These are phyloP conservation scores for Catonia carolina DNA, from an alignment of 2,888 invertebrate genomes.

Conservation along the genomic window DNA sequence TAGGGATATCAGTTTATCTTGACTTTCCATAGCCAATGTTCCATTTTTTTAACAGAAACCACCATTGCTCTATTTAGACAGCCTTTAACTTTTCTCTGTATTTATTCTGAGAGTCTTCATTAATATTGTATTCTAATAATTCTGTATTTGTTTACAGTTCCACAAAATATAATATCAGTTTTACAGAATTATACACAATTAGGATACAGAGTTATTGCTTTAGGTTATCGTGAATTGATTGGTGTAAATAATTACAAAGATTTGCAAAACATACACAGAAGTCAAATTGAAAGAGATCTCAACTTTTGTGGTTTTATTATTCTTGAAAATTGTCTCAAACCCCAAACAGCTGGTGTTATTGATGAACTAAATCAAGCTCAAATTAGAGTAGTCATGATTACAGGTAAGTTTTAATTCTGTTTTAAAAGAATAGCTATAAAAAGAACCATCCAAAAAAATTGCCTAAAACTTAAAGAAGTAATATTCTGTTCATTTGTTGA, in stretches of 20 bases:
- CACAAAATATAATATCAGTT: slow-evolving; percentile 55
- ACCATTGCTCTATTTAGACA: no score
- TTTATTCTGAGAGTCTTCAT: no score
- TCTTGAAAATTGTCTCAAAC: slow-evolving; percentile 54
- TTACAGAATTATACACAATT: slow-evolving; percentile 71
- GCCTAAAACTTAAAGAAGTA: background rate
- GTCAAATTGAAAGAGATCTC: slow-evolving; percentile 44
- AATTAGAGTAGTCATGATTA: slow-evolving; percentile 55
- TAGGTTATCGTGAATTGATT: slow-evolving; percentile 57
- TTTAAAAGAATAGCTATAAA: no score
- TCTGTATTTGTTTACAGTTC: slow-evolving; percentile 43
- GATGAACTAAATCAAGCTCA: slow-evolving; percentile 45
- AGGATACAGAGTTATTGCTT: slow-evolving; percentile 78
- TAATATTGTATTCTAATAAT: no score
- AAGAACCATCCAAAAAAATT: no score
- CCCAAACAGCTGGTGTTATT: slow-evolving; percentile 47
- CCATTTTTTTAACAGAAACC: no score
- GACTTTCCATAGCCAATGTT: no score
- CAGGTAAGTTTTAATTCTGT: slow-evolving; percentile 45
- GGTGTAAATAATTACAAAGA: slow-evolving; percentile 53
- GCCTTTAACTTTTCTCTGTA: no score
- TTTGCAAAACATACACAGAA: slow-evolving; percentile 49
- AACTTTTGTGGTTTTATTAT: slow-evolving; percentile 43
- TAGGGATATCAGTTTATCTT: no score
- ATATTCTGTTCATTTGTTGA: background rate